phyloP scores from a whole-genome alignment of 2,113 vertebrate genomes.

The Cebus imitator region DNA sequence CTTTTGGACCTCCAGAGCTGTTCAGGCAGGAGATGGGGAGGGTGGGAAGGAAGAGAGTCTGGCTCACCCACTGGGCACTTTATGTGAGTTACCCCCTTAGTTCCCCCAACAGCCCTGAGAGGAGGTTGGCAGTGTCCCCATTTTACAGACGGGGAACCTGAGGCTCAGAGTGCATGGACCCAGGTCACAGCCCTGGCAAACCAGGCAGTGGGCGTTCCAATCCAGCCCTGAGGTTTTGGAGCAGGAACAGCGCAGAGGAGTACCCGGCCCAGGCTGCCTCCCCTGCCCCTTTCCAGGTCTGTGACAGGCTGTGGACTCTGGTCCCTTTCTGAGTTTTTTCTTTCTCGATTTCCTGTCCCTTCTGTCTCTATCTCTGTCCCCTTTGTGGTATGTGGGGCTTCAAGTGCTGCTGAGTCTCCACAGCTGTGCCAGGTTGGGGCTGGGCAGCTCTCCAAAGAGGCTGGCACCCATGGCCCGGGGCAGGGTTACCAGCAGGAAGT shows the following conservation, averaged over 20 bases:
- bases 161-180: not conserved
- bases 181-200: not conserved
- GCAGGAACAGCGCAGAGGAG: not conserved
- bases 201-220: not conserved
- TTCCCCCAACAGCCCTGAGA: not conserved
- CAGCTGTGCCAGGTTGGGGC: not conserved
- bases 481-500: not conserved
- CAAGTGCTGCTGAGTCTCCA: not conserved
- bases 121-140: not conserved
- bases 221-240: not conserved
- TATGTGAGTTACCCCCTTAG: not conserved
- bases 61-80: not conserved
- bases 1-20: not conserved
- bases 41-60: not conserved
- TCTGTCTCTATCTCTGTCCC: not conserved
- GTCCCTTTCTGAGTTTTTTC: not conserved
- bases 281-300: not conserved
- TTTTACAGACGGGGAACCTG: not conserved
- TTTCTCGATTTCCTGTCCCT: not conserved
- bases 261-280: not conserved
- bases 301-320: not conserved
- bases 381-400: not conserved
- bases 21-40: rapidly evolving
- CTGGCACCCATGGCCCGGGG: not conserved
- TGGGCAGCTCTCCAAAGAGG: not conserved